Percentiles rank a stretch among this genome's conserved stretches.
Evolutionary conservation across 2,888 invertebrate species (phyloP).

Genomic region (Bibio marci): DNA sequence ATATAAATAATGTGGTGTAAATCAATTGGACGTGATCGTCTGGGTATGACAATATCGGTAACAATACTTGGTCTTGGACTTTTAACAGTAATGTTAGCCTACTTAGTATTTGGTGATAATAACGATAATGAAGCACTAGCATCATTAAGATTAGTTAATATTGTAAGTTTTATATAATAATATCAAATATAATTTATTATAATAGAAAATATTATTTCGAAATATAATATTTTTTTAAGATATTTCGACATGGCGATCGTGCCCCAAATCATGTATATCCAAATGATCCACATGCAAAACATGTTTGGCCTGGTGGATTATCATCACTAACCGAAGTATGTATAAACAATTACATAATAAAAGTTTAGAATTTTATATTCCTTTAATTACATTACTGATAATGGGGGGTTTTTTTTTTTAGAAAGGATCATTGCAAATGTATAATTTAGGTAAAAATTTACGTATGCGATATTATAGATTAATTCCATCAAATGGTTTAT

Average conservation of each 20-base stretch:
- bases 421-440: conserved; percentile 60
- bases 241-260: conserved; percentile 27
- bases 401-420: too few relatives aligned
- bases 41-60: conserved; percentile 25
- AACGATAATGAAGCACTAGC: conserved; percentile 23
- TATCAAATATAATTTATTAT: neutral
- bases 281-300: conserved; percentile 59
- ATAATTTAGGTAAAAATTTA: conserved; percentile 53
- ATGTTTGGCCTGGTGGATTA: conserved; percentile 66
- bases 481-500: conserved; percentile 38
- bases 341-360: too few relatives aligned
- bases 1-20: conserved; percentile 2
- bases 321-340: conserved; percentile 63
- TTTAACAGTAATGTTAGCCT: conserved; percentile 24
- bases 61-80: conserved; percentile 22
- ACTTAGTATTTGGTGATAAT: conserved; percentile 26
- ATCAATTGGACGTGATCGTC: conserved; percentile 2
- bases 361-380: too few relatives aligned
- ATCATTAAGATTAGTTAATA: conserved; percentile 25
- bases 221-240: conserved; percentile 13
- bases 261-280: conserved; percentile 57
- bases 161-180: conserved; percentile 16
- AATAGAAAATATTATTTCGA: neutral
- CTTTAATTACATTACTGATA: too few relatives aligned
- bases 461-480: conserved; percentile 50